These are phyloP conservation scores for Montipora efflorescens DNA, from an alignment of 64 coral and sea anemone species.

Conservation along the genomic window DNA sequence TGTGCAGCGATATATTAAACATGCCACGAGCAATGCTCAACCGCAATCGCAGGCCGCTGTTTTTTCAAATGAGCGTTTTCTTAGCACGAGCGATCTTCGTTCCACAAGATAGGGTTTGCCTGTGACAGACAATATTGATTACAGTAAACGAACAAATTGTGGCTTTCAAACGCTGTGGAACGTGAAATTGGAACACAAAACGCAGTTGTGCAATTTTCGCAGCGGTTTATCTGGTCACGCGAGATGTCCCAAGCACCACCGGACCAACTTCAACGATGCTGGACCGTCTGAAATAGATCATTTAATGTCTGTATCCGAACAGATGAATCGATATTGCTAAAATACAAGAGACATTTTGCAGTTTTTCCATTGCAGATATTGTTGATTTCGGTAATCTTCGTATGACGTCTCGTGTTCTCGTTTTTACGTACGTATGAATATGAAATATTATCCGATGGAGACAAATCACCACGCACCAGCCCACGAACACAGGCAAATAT, in stretches of 20 bases:
- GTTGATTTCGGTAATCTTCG: no score
- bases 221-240: background rate
- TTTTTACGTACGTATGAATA: no score
- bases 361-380: no score
- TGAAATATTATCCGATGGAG: no score
- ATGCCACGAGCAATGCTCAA: background rate
- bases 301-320: no score
- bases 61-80: constrained; percentile 7
- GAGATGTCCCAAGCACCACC: background rate
- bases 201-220: background rate
- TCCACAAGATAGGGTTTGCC: constrained; percentile 2
- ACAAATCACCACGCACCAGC: no score
- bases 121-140: background rate
- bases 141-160: background rate
- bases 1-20: background rate
- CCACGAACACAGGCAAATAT: no score
- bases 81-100: background rate
- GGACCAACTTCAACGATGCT: no score
- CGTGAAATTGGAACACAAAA: background rate
- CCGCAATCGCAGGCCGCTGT: constrained; percentile 21
- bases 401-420: no score
- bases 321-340: no score
- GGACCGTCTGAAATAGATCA: no score
- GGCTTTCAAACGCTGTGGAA: background rate
- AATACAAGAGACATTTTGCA: no score